phyloP scores from a whole-genome alignment of 2,113 vertebrate species.

The Hippolais icterina region DNA sequence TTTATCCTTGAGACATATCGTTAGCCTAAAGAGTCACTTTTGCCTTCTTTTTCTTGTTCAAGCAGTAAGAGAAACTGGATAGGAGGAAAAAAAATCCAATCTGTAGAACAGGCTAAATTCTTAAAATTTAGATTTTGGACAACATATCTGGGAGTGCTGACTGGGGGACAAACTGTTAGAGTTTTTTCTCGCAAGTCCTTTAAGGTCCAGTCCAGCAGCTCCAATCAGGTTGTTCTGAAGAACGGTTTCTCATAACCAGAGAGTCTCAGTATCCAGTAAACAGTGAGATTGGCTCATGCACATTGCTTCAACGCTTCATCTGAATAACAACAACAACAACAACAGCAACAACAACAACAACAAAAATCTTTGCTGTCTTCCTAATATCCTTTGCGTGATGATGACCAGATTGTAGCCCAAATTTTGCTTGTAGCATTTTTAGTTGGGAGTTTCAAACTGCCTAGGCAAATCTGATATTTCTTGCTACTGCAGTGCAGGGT shows the following conservation, averaged over 20 bases:
- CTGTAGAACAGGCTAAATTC: background rate
- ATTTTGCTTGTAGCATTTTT: background rate
- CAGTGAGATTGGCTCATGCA: background rate
- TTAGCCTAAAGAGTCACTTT: background rate
- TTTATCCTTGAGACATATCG: background rate
- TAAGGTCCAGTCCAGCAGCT: background rate
- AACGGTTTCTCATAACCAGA: background rate
- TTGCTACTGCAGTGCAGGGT: background rate
- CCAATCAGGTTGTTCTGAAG: background rate
- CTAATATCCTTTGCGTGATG: background rate
- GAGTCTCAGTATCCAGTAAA: background rate
- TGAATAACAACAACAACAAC: no score
- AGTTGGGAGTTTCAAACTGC: background rate
- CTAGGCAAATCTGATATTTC: background rate
- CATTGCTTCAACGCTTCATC: background rate
- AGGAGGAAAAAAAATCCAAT: background rate
- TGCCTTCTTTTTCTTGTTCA: background rate
- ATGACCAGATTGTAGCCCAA: background rate
- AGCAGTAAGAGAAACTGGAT: background rate
- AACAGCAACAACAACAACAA: no score
- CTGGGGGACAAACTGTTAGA: rapidly evolving
- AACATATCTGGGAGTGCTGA: background rate
- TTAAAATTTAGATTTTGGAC: background rate
- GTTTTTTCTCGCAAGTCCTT: background rate
- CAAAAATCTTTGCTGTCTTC: background rate